phyloP scores from a whole-genome alignment of 1,140 invertebrate species.

The Wiebesia pumilae region DNA sequence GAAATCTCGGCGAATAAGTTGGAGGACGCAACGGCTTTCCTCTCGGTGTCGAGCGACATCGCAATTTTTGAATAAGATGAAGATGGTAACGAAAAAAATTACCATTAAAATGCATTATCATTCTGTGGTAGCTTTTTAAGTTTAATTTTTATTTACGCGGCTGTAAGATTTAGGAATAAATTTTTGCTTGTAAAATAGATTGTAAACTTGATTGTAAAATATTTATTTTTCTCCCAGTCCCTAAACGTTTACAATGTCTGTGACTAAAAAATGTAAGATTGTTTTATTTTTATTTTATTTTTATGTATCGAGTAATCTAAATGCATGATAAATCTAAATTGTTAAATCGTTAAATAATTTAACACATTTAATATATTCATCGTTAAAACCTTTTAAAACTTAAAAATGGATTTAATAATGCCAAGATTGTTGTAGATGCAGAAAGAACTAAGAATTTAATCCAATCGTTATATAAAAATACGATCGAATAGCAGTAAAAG shows the following conservation, averaged over 20 bases:
- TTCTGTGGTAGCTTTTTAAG: constrained; percentile 18
- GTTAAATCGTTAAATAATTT: too few relatives aligned
- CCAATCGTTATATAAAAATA: constrained; percentile 4
- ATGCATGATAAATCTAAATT: too few relatives aligned
- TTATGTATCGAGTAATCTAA: too few relatives aligned
- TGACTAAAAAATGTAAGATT: too few relatives aligned
- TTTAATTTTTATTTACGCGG: constrained; percentile 10
- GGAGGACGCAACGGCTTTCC: background rate
- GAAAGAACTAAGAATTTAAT: background rate
- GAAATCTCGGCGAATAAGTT: constrained; percentile 21
- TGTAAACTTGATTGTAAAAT: background rate
- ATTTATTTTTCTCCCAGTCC: background rate
- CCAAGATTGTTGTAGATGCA: background rate
- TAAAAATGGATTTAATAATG: background rate
- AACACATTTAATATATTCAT: background rate
- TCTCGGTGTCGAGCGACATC: background rate
- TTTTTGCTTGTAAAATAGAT: background rate
- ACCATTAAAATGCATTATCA: constrained; percentile 12
- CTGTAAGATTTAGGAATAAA: background rate
- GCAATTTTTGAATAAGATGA: background rate
- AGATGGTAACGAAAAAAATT: background rate
- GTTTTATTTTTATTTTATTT: too few relatives aligned
- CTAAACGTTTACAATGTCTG: background rate
- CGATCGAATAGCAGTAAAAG: background rate
- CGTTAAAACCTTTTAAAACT: background rate